These are phyloP conservation scores for Chloroceryle inda DNA, from an alignment of 2,797 vertebrate species.

Conservation along the genomic window DNA sequence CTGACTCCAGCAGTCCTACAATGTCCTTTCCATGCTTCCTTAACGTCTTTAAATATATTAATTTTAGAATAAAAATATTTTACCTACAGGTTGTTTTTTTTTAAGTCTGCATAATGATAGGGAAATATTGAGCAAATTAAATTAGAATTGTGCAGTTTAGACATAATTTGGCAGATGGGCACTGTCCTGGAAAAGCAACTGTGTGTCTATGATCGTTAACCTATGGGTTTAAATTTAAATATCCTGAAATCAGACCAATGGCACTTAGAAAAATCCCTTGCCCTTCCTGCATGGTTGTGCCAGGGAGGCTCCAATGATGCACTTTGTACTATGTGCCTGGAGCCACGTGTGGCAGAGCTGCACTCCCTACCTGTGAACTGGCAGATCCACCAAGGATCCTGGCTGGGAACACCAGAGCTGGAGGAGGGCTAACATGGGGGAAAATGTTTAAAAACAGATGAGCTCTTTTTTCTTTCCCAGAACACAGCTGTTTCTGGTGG, in stretches of 20 bases:
- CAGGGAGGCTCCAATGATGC: accelerated
- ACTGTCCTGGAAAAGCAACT: background rate
- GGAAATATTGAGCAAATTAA: background rate
- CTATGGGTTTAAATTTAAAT: background rate
- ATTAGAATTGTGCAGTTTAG: background rate
- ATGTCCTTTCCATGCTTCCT: background rate
- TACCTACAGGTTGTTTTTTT: background rate
- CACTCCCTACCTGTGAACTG: background rate
- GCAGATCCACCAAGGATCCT: background rate
- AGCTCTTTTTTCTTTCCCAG: background rate
- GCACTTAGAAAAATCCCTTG: background rate
- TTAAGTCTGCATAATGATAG: background rate
- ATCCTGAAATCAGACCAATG: background rate
- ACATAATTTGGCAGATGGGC: background rate
- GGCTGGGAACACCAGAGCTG: background rate
- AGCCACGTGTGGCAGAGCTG: accelerated
- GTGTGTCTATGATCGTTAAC: background rate
- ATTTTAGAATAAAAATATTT: background rate
- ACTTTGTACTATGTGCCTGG: background rate
- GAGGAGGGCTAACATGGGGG: background rate
- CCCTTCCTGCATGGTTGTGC: background rate
- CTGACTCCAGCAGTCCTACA: background rate
- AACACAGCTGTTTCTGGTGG: background rate
- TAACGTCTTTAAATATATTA: background rate
- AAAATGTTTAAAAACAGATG: background rate